These are phyloP conservation scores for Octopus sinensis DNA, from an alignment of 1,140 invertebrate genomes.

Conservation along the genomic window DNA sequence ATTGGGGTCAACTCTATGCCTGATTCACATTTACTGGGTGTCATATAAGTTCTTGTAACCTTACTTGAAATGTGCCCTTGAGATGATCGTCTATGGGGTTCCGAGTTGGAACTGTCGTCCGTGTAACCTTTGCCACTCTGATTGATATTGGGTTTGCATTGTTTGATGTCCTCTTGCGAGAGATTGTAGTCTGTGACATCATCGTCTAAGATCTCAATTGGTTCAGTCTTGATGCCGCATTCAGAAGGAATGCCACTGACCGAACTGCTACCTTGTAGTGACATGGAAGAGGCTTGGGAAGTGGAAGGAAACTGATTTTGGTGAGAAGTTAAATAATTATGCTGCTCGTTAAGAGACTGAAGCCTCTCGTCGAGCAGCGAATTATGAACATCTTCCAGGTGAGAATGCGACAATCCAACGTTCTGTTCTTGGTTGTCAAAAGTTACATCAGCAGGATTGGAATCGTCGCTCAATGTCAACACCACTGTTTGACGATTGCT, in stretches of 20 bases:
- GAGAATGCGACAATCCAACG: neutral
- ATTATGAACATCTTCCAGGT: neutral
- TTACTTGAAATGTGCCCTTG: neutral
- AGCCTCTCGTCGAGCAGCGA: neutral
- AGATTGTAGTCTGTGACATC: neutral
- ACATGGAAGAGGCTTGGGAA: neutral
- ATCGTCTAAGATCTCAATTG: constrained; percentile 10
- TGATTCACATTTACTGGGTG: neutral
- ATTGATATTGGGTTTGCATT: neutral
- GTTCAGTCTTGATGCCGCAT: neutral
- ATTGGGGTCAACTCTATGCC: neutral
- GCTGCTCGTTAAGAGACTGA: neutral
- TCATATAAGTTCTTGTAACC: neutral
- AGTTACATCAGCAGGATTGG: neutral
- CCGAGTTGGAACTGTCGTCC: neutral
- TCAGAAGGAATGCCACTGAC: neutral
- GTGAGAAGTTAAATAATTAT: neutral
- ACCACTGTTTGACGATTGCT: neutral
- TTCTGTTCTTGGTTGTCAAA: neutral
- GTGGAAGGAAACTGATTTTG: neutral
- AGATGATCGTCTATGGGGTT: neutral
- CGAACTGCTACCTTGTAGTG: neutral
- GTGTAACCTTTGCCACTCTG: neutral
- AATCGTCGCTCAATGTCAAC: constrained; percentile 6
- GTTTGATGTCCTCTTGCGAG: neutral